phyloP scores from a whole-genome alignment of 2,797 vertebrate species.

The Sphenodon punctatus region DNA sequence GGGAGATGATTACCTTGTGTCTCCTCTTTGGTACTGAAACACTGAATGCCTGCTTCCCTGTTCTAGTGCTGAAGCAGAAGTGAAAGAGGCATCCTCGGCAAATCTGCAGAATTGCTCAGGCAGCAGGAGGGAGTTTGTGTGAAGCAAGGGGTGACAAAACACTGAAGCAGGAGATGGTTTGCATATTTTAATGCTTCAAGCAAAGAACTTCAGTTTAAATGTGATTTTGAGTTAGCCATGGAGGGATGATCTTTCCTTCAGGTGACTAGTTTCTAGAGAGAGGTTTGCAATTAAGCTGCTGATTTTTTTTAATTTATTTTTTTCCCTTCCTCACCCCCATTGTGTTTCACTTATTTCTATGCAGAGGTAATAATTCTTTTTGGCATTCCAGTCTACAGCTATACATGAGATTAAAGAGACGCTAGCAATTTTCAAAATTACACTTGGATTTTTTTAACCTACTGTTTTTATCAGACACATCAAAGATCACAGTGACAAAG shows the following conservation, averaged over 20 bases:
- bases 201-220: not conserved
- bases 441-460: too few relatives aligned
- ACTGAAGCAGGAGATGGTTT: not conserved
- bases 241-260: not conserved
- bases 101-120: not conserved
- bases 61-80: conserved; percentile 2
- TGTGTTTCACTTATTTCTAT: not conserved
- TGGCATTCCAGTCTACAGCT: not conserved
- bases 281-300: not conserved
- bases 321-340: fast-evolving
- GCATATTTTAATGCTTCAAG: not conserved
- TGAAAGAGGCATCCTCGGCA: not conserved
- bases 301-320: not conserved
- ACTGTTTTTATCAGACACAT: too few relatives aligned
- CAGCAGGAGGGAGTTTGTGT: not conserved
- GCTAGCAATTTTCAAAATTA: not conserved
- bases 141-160: conserved; percentile 11
- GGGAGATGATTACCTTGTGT: not conserved
- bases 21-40: not conserved
- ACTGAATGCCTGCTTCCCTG: not conserved
- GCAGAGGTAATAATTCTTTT: not conserved
- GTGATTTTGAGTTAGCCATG: conserved; percentile 1
- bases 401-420: not conserved
- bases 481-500: not conserved
- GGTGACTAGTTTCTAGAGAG: not conserved